Evolutionary conservation across 1,140 invertebrate species (phyloP).

Genomic region (Ips nitidus): DNA sequence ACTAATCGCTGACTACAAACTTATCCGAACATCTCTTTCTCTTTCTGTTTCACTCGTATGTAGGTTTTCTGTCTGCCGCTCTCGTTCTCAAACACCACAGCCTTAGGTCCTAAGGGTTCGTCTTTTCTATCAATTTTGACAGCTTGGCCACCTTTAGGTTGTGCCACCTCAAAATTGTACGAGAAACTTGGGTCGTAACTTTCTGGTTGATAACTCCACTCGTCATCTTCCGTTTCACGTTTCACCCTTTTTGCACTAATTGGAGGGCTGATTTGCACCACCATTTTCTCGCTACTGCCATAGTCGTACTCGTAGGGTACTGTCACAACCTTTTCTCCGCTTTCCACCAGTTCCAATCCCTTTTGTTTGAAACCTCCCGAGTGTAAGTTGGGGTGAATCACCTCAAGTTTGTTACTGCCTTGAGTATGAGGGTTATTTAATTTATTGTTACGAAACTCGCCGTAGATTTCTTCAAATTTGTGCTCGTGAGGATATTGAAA

Average conservation of each 20-base stretch:
- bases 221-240: conserved; percentile 1
- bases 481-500: conserved; percentile 23
- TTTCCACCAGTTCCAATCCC: conserved; percentile 29
- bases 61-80: conserved; percentile 34
- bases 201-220: conserved; percentile 33
- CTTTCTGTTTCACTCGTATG: conserved; percentile 30
- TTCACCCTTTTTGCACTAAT: conserved; percentile 10
- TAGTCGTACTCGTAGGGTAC: conserved; percentile 40
- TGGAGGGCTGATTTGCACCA: background rate
- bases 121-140: conserved; percentile 35
- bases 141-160: conserved; percentile 22
- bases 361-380: conserved; percentile 29
- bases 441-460: conserved; percentile 11
- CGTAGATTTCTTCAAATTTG: conserved; percentile 13
- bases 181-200: conserved; percentile 29
- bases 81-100: conserved; percentile 29
- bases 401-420: conserved; percentile 22
- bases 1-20: no score
- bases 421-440: conserved; percentile 20
- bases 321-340: conserved; percentile 25
- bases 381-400: conserved; percentile 32
- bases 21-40: conserved; percentile 16
- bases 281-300: conserved; percentile 28
- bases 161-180: conserved; percentile 30
- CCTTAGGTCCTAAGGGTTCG: conserved; percentile 29